Evolutionary conservation across 1,140 invertebrate genomes (phyloP), one percentile per base, ranked within the genome.

Genomic region (Sycophaga agraensis): DNA sequence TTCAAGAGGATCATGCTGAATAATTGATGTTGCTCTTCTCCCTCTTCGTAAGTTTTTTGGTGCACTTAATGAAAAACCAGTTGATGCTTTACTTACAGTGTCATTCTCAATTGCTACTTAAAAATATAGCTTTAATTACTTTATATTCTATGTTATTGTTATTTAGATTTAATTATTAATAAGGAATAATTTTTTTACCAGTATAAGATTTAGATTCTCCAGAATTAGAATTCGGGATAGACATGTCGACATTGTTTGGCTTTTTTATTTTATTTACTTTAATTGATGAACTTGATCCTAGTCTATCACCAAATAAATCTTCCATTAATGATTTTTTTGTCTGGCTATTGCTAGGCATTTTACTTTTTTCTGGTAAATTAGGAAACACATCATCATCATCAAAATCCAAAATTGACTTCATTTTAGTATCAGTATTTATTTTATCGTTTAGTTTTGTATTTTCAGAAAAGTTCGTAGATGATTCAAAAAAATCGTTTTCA

Each of bases 1-100:
- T 51, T 74, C 74, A 9, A 77, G 53, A 58, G 75, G 74, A 65
- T 77, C 74, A 34, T 68, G 66, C 17, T 37, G 53, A 40, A 72
- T 40, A 16, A 66, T 49, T 2, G 62, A 51, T 6, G 72, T 59
- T 40, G 60, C 66, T 63, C 66, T 70, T 43, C 70, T 68, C 31
- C 73, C 66, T 65, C 74, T 68, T 37, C 75, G 64, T 40, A 70
- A 48, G 53, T 76, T 74, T 63, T 63, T 70, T 9, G 57, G n/a
- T 9, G 51, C 28, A 17, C 67, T 59, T 9, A 64, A 45, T 6
- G 68, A 65, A 43, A 66, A 69, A 1, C 68, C 66, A 16, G 28
- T 45, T 57, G 59, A 17, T 43, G 16, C 31, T 50, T 28, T 7
- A 55, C 49, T 48, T 68, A 62, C 16, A 34, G 21, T 51, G 40